Evolutionary conservation across 64 coral and sea anemone genomes (phyloP).

Genomic region (Platygyra sinensis): DNA sequence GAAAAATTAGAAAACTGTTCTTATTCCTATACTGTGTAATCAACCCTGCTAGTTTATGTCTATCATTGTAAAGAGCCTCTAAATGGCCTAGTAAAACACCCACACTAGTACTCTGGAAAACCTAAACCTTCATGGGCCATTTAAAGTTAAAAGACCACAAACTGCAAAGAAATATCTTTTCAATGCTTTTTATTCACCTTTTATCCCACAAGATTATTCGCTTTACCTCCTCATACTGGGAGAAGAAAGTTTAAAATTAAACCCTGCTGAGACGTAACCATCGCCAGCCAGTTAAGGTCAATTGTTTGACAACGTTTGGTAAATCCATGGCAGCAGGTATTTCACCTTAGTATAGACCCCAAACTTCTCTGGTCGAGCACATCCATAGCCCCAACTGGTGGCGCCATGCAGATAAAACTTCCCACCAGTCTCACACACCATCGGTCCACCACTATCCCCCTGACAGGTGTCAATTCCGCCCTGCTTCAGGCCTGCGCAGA

Average conservation of each 20-base stretch:
- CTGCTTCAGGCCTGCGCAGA: constrained; percentile 20
- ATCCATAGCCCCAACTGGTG: not conserved
- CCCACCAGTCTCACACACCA: not conserved
- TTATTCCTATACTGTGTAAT: too few relatives aligned
- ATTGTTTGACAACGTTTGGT: not conserved
- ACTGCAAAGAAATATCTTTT: not conserved
- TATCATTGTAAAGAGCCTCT: too few relatives aligned
- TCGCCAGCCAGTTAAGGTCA: not conserved
- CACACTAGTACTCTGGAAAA: too few relatives aligned
- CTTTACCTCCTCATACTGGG: not conserved
- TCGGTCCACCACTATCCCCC: constrained; percentile 9
- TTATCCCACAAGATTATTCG: not conserved
- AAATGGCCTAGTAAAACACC: too few relatives aligned
- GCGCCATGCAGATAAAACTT: constrained; percentile 2
- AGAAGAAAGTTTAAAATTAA: not conserved
- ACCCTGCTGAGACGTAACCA: not conserved
- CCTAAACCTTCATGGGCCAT: too few relatives aligned
- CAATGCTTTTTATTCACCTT: not conserved
- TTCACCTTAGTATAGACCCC: constrained; percentile 25
- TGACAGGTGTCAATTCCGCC: constrained; percentile 48
- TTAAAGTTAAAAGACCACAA: too few relatives aligned
- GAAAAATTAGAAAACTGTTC: too few relatives aligned
- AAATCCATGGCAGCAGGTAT: not conserved
- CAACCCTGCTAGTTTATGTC: too few relatives aligned
- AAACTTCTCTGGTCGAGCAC: not conserved